Evolutionary conservation across 1,140 invertebrate species (phyloP), one percentile per base, ranked within the genome.

Genomic region (Heliconius hewitsoni): DNA sequence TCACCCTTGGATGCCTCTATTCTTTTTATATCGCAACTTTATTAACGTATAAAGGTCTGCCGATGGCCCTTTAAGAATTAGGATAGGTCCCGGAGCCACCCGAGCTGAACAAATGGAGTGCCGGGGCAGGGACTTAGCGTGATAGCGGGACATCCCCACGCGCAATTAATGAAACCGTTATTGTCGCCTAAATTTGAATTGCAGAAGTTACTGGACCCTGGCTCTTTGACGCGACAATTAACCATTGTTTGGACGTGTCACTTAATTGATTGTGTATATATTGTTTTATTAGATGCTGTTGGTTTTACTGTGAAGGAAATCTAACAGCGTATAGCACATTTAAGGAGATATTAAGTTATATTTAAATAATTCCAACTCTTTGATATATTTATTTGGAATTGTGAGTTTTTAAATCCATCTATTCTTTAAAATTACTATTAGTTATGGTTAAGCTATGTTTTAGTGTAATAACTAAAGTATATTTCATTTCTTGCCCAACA

Each of bases 1-100:
- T 90, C 90, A 91, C 92, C 91, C 92, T 92, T 87, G 92, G 91
- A 92, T 90, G 91, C 91, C 87, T 92, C 86, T 85, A 87, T 92
- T 92, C 93, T 94, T 94, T 93, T 93, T 93, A 94, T 94, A 94
- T 94, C 90, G 90, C 91, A 93, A 93, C 92, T 94, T 94, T 94
- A 94, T 94, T 94, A 94, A 93, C 93, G 93, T 86, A 93, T 94
- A 94, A 94, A 94, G 93, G 93, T 92, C 92, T 91, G 82, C 83
- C 90, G 92, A 94, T 94, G 91, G 92, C 90, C 92, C 91, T 91
- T 92, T 92, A 92, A 93, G 93, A 93, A 93, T 94, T 93, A 94
- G 91, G 91, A 92, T 89, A 88, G 91, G 91, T 91, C 91, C 91
- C 90, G 86, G 81, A 84, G 86, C 81, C 91, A 84, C 80, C 87